A percentile compares a stretch with the other conserved stretches of the same genome.
Evolutionary conservation across 1,140 invertebrate genomes (phyloP).

Genomic region (Leguminivora glycinivorella): DNA sequence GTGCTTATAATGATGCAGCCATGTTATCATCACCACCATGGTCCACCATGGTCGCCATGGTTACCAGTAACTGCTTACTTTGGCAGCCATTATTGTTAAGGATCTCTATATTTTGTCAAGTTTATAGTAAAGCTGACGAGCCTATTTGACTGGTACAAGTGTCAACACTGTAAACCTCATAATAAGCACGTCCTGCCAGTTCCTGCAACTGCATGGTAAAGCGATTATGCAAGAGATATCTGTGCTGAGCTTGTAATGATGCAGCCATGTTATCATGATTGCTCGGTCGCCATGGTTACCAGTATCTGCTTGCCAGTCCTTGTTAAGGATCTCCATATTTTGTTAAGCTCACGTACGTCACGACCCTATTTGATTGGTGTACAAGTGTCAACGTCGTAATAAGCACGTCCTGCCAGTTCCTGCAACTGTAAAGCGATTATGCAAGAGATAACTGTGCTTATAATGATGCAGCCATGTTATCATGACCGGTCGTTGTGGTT

Average conservation of each 20-base stretch:
- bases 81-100: neutral
- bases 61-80: neutral
- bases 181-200: conserved; percentile 6
- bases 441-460: conserved; percentile 19
- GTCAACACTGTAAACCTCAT: neutral
- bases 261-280: conserved; percentile 3
- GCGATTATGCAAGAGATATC: conserved; percentile 18
- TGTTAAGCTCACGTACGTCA: too few species aligned
- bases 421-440: conserved; percentile 22
- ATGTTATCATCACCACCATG: conserved; percentile 2
- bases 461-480: conserved; percentile 10
- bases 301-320: neutral
- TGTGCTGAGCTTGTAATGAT: conserved; percentile 15
- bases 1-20: conserved; percentile 12
- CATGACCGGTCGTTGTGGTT: neutral
- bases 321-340: neutral
- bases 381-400: conserved; percentile 2
- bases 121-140: neutral
- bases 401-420: neutral
- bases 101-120: too few species aligned
- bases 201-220: conserved; percentile 14
- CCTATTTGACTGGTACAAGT: conserved; percentile 1
- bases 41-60: neutral
- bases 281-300: neutral
- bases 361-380: too few species aligned